Conservation (phyloP, 2,888 invertebrate species). For the Eueremaeus valkanovi region DNA sequence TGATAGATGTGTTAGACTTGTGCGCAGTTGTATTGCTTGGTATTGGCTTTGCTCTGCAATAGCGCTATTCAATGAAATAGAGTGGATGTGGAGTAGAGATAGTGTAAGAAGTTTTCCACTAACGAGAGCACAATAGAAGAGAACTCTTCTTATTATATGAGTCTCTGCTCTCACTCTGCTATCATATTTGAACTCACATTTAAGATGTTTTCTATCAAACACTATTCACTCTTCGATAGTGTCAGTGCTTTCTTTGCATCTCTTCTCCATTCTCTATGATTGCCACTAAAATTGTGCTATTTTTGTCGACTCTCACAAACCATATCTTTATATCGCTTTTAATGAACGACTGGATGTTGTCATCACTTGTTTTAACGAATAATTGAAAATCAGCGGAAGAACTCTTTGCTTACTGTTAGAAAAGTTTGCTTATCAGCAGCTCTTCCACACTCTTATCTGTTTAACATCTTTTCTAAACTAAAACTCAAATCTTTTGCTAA, state of each 20-base stretch:
- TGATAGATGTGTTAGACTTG: slow-evolving; percentile 12
- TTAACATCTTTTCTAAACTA: not conserved
- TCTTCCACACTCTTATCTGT: not conserved
- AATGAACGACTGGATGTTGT: not conserved
- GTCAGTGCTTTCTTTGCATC: slow-evolving; percentile 12
- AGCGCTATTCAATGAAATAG: not conserved
- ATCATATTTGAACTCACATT: not conserved
- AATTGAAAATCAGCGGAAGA: not conserved
- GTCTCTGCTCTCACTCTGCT: not conserved
- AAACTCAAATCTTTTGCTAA: not conserved
- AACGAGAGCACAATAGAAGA: slow-evolving; percentile 1
- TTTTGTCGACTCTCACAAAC: not conserved
- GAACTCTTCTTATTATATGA: not conserved
- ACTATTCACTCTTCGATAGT: not conserved
- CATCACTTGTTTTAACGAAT: not conserved
- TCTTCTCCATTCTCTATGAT: not conserved
- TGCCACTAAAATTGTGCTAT: not conserved
- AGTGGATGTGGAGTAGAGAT: not conserved
- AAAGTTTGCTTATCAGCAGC: not conserved
- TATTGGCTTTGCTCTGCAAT: not conserved
- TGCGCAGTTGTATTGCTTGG: not conserved
- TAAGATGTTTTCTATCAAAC: slow-evolving; percentile 4
- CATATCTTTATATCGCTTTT: not conserved
- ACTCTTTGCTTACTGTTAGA: not conserved
- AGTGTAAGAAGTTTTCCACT: slow-evolving; percentile 1